phyloP scores from a whole-genome alignment of 2,888 invertebrate species.

The Cepaea hortensis region DNA sequence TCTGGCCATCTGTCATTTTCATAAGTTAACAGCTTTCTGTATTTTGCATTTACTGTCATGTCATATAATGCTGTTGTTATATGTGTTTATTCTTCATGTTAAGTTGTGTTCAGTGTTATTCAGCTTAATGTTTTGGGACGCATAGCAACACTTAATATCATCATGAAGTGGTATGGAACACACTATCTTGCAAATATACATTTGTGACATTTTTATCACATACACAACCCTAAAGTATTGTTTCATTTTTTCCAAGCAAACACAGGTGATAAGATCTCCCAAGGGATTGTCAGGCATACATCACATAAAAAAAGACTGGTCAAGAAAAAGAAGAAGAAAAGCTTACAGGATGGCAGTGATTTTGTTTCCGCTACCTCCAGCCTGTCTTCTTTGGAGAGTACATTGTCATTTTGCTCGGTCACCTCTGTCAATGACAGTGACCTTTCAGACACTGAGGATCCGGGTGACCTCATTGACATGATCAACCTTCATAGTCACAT shows the following conservation, averaged over 20 bases:
- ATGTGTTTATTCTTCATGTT: too few relatives aligned
- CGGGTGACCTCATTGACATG: slow-evolving; percentile 50
- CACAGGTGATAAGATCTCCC: slow-evolving; percentile 28
- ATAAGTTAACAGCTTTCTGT: too few relatives aligned
- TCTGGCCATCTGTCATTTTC: too few relatives aligned
- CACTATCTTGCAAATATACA: too few relatives aligned
- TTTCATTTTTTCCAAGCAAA: background rate
- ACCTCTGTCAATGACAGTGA: slow-evolving; percentile 69
- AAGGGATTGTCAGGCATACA: slow-evolving; percentile 15
- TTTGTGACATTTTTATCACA: too few relatives aligned
- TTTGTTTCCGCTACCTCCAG: slow-evolving; percentile 38
- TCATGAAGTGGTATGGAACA: background rate
- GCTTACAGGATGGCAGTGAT: slow-evolving; percentile 11
- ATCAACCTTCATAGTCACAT: slow-evolving; percentile 96
- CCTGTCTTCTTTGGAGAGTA: slow-evolving; percentile 54
- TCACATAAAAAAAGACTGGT: slow-evolving; percentile 16
- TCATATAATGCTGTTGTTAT: too few relatives aligned
- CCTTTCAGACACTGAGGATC: slow-evolving; percentile 36
- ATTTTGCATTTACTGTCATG: too few relatives aligned
- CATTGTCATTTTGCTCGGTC: slow-evolving; percentile 68
- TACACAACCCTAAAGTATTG: too few relatives aligned
- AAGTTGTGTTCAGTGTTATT: too few relatives aligned
- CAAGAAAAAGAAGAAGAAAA: slow-evolving; percentile 28
- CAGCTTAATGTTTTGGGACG: too few relatives aligned
- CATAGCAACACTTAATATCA: too few relatives aligned